Evolutionary conservation across 2,888 invertebrate species (phyloP), one percentile per base, ranked within the genome.

Genomic region (Himalopsyche anomala): DNA sequence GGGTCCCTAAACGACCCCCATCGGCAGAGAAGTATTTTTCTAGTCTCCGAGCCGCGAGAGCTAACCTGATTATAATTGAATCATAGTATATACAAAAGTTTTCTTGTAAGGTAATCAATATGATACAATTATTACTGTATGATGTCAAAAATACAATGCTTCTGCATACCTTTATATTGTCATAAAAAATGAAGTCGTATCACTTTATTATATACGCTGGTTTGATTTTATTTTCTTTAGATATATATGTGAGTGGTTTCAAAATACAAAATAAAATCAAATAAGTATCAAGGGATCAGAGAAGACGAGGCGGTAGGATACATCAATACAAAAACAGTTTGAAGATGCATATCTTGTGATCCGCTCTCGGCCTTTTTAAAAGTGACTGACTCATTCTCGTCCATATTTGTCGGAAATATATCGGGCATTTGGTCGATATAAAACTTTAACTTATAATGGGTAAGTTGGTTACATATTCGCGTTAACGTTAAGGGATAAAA

Each of bases 261-360:
- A 5, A 74, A 11, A 36, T 36, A 74, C 38, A 74, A 74, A 74
- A 38, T 38, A 74, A 74, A 74, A 74, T 74, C 11, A 74, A 74
- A 74, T 74, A 74, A 12, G 80, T 51, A 80, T 80, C 80, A 80
- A n/a, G 80, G n/a, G 42, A 80, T 51, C 80, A 45, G 80, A 36
- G n/a, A 11, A 51, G 51, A 28, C n/a, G 5, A 55, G 82, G 28
- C 28, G 82, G 82, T 36, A 82, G 55, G 82, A 55, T 54, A 82
- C 82, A 54, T 82, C 82, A 82, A 84, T 79, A 84, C 84, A 79
- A 74, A 74, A 84, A 79, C 84, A 80, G 84, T 45, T 84, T 84
- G 80, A 36, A 84, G 84, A 84, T 84, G n/a, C 45, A 54, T 84
- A 84, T 84, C 84, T 79, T 19, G 82, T 55, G 74, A 74, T 74